These are phyloP conservation scores for Drosophila acutilabella DNA, from an alignment of 2,888 invertebrate genomes.

Conservation along the genomic window DNA sequence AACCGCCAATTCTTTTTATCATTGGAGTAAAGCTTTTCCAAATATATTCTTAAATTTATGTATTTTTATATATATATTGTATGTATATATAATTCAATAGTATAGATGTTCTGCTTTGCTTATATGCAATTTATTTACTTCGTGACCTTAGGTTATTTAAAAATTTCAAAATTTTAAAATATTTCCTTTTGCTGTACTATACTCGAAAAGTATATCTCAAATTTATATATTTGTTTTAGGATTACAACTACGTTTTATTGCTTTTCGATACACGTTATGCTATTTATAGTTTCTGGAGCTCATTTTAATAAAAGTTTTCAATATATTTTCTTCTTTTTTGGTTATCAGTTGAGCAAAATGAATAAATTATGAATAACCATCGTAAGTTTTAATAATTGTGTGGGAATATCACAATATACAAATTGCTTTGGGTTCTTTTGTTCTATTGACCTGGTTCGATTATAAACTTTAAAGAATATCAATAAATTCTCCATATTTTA, in stretches of 20 bases:
- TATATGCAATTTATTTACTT: conserved; percentile 53
- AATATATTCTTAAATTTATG: conserved; percentile 43
- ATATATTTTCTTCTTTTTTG: conserved; percentile 5
- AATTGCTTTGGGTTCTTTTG: conserved; percentile 64
- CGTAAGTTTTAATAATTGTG: conserved; percentile 46
- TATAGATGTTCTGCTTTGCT: conserved; percentile 36
- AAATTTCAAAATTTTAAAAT: conserved; percentile 60
- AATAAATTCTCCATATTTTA: conserved; percentile 12
- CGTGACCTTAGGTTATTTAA: conserved; percentile 49
- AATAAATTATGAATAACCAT: conserved; percentile 65
- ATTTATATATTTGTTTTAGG: conserved; percentile 38
- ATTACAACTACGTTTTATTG: conserved; percentile 84
- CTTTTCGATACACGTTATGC: conserved; percentile 85
- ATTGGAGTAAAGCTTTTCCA: conserved; percentile 71
- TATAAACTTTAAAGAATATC: conserved; percentile 28
- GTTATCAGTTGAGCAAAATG: conserved; percentile 80
- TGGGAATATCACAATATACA: conserved; percentile 72
- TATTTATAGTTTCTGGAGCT: conserved; percentile 74
- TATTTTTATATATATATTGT: conserved; percentile 36
- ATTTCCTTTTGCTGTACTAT: conserved; percentile 32
- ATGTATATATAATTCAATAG: conserved; percentile 40
- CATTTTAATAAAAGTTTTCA: conserved; percentile 40
- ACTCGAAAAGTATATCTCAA: conserved; percentile 35
- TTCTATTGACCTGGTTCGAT: conserved; percentile 54
- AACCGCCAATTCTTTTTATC: conserved; percentile 43